Evolutionary conservation across 2,113 vertebrate genomes (phyloP).

Genomic region (Periophthalmus modestus): DNA sequence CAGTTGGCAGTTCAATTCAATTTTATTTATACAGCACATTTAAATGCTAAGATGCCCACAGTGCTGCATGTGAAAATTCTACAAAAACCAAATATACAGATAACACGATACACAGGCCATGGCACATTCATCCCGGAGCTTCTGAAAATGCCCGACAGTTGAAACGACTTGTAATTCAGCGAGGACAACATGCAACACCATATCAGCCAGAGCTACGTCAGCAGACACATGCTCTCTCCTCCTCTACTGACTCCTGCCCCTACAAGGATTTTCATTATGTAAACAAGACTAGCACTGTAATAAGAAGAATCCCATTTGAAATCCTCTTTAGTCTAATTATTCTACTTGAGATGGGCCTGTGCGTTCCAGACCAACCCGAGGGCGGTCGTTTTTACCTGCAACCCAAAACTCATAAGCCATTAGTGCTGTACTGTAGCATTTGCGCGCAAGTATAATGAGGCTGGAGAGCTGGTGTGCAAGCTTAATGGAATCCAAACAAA

Average conservation of each 20-base stretch:
- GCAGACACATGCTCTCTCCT: neutral
- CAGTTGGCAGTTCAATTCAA: too few relatives aligned
- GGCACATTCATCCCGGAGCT: conserved; percentile 5
- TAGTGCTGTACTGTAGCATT: conserved; percentile 23
- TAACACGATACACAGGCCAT: too few relatives aligned
- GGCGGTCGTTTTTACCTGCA: conserved; percentile 47
- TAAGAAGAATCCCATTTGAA: conserved; percentile 14
- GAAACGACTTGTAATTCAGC: conserved; percentile 48
- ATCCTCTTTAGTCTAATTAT: conserved; percentile 38
- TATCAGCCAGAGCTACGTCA: conserved; percentile 17
- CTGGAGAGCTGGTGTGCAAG: neutral
- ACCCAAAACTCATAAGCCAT: conserved; percentile 38
- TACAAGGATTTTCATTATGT: conserved; percentile 24
- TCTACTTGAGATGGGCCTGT: conserved; percentile 18
- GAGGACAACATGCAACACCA: conserved; percentile 18
- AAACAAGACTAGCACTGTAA: conserved; percentile 30
- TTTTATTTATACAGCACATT: too few relatives aligned
- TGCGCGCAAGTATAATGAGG: conserved; percentile 36
- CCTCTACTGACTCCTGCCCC: neutral
- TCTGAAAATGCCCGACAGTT: conserved; percentile 22
- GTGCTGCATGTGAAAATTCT: too few relatives aligned
- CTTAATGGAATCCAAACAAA: conserved; percentile 38
- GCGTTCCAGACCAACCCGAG: conserved; percentile 33
- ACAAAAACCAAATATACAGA: too few relatives aligned
- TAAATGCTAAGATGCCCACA: too few relatives aligned